Evolutionary conservation across 2,113 vertebrate species (phyloP).

Genomic region (Corydoras maculifer): DNA sequence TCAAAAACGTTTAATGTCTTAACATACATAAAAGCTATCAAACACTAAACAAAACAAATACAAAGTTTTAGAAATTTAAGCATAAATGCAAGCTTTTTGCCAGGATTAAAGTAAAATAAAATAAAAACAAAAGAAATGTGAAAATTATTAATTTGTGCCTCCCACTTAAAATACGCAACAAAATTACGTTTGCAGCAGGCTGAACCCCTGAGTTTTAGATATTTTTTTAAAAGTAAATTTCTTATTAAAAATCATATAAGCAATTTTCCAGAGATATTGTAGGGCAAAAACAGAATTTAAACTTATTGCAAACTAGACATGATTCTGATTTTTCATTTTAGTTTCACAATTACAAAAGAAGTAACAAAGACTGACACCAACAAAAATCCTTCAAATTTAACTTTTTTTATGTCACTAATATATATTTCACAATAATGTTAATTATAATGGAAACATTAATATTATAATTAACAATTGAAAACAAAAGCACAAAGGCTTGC

Average conservation of each 20-base stretch:
- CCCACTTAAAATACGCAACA: conserved; percentile 52
- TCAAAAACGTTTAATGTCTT: conserved; percentile 58
- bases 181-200: conserved; percentile 40
- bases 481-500: too few relatives aligned
- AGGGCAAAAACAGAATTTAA: conserved; percentile 19
- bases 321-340: conserved; percentile 56
- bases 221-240: too few relatives aligned
- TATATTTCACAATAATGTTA: too few relatives aligned
- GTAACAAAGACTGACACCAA: too few relatives aligned
- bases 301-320: conserved; percentile 39
- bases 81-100: neutral
- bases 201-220: conserved; percentile 62
- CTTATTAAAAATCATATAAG: conserved; percentile 39
- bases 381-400: too few relatives aligned
- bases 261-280: conserved; percentile 54
- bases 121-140: conserved; percentile 43
- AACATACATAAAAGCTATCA: conserved; percentile 52
- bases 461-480: too few relatives aligned
- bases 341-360: conserved; percentile 62
- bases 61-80: neutral
- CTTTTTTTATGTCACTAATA: too few relatives aligned
- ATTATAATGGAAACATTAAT: too few relatives aligned
- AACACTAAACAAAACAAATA: conserved; percentile 31
- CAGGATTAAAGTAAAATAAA: conserved; percentile 44
- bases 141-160: conserved; percentile 44